Conservation (phyloP, 2,113 vertebrate genomes). For the Sapayoa aenigma region DNA sequence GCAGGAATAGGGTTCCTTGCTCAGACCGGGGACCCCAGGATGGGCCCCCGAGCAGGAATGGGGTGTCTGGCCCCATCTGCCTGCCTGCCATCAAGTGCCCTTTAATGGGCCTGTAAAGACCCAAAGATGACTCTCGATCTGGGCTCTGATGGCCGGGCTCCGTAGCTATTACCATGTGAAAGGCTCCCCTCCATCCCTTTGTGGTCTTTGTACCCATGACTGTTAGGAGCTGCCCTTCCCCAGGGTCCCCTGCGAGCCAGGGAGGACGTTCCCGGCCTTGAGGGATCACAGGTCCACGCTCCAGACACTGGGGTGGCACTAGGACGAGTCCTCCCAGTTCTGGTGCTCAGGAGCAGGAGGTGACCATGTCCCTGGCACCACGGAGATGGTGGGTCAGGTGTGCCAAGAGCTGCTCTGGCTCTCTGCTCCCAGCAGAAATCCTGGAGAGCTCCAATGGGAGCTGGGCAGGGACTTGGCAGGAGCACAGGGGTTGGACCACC, state of each 20-base stretch:
- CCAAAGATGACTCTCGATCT: conserved; percentile 58
- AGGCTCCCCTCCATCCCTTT: conserved; percentile 6
- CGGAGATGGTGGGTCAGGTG: background rate
- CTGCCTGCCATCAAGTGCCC: background rate
- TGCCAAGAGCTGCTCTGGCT: background rate
- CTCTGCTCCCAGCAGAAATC: background rate
- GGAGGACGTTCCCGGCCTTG: background rate
- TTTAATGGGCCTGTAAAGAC: conserved; percentile 65
- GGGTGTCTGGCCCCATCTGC: background rate
- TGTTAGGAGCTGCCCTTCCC: conserved; percentile 26
- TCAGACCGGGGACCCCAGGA: background rate
- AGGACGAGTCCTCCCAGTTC: accelerated
- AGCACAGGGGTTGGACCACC: background rate
- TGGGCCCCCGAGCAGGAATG: background rate
- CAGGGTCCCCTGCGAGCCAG: background rate
- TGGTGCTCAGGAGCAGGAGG: background rate
- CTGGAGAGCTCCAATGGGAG: background rate
- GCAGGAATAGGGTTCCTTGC: background rate
- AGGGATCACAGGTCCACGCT: background rate
- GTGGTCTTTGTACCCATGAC: conserved; percentile 37
- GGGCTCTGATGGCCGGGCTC: conserved; percentile 23
- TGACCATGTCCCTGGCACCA: background rate
- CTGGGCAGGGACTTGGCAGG: background rate
- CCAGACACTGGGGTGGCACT: background rate
- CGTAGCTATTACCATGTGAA: conserved; percentile 57